Conservation (phyloP, 2,113 vertebrate genomes). For the Australoheros scitulus region DNA sequence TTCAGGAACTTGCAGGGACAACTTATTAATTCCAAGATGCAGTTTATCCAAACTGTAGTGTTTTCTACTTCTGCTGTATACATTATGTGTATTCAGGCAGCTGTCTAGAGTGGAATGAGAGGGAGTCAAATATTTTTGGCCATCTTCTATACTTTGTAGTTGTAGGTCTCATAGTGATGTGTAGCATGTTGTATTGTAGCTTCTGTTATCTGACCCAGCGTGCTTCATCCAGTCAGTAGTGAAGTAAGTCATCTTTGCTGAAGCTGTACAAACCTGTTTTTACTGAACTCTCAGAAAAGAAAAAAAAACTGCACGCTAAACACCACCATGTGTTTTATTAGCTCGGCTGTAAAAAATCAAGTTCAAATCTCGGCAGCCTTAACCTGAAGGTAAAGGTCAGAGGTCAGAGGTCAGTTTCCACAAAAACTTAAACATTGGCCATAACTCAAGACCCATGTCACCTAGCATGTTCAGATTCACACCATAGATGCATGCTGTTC, state of each 20-base stretch:
- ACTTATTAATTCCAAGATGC: not conserved
- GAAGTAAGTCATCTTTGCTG: not conserved
- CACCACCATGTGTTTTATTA: too few species aligned
- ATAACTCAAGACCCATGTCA: too few species aligned
- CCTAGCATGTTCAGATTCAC: too few species aligned
- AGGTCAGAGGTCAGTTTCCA: too few species aligned
- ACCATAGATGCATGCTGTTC: too few species aligned
- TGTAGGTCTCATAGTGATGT: not conserved
- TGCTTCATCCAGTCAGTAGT: not conserved
- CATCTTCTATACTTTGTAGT: not conserved
- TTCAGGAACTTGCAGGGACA: not conserved
- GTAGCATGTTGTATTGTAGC: not conserved
- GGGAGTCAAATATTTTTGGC: not conserved
- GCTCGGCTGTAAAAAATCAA: too few species aligned
- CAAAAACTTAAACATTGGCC: too few species aligned
- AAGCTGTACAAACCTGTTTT: not conserved
- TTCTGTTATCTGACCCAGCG: not conserved
- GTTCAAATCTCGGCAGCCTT: too few species aligned
- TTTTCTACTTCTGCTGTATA: not conserved
- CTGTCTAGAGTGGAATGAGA: not conserved
- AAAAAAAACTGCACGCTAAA: not conserved
- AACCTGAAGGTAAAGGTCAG: too few species aligned
- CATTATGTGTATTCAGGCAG: not conserved
- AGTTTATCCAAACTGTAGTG: not conserved
- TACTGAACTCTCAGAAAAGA: not conserved